Evolutionary conservation across 2,797 vertebrate genomes (phyloP).

Genomic region (Helostoma temminkii): DNA sequence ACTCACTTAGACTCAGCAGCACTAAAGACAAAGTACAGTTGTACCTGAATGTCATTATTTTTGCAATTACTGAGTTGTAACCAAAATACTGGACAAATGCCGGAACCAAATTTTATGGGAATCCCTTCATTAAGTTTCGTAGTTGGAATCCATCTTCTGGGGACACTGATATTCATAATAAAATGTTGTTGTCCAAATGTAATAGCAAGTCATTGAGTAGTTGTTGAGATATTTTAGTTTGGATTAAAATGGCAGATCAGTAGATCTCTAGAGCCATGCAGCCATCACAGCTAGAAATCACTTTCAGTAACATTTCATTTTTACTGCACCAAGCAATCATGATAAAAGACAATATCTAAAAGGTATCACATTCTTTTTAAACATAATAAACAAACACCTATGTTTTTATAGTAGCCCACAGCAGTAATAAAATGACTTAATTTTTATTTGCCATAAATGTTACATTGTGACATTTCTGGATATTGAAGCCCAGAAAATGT

Average conservation of each 20-base stretch:
- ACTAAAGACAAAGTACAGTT: too few relatives aligned
- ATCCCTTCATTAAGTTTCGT: too few relatives aligned
- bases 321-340: neutral
- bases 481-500: neutral
- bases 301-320: neutral
- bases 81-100: neutral
- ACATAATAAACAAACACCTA: too few relatives aligned
- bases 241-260: neutral
- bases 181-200: neutral
- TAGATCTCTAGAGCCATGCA: neutral
- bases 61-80: neutral
- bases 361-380: too few relatives aligned
- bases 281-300: neutral
- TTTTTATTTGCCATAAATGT: conserved; percentile 11
- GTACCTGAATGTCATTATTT: neutral
- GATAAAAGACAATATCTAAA: too few relatives aligned
- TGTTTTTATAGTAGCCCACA: too few relatives aligned
- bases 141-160: neutral
- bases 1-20: too few relatives aligned
- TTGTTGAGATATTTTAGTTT: too few relatives aligned
- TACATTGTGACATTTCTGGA: conserved; percentile 5
- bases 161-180: neutral
- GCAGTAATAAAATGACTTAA: too few relatives aligned
- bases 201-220: neutral
- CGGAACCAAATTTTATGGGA: neutral